These are phyloP conservation scores for Drosophila paulistorum DNA, from an alignment of 1,140 invertebrate species.

Conservation along the genomic window DNA sequence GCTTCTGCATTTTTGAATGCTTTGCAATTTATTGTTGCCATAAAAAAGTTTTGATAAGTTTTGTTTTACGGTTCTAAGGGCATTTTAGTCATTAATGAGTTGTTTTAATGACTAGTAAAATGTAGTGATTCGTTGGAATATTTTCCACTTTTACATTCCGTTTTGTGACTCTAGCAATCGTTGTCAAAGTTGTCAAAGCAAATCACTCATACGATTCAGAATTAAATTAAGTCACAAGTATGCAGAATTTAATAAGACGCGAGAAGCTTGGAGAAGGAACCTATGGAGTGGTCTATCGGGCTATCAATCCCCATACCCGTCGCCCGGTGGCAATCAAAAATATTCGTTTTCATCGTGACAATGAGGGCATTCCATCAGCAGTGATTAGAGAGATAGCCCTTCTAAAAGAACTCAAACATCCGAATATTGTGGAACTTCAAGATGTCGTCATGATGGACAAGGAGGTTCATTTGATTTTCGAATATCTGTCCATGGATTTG, in stretches of 20 bases:
- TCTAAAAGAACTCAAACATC: conserved; percentile 93
- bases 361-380: conserved; percentile 85
- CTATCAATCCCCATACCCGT: conserved; percentile 92
- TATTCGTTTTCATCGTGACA: conserved; percentile 96
- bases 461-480: conserved; percentile 83
- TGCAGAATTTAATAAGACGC: not conserved
- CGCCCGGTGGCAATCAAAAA: conserved; percentile 98
- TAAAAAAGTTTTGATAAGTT: not conserved
- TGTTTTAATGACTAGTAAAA: too few species aligned
- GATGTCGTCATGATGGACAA: conserved; percentile 95
- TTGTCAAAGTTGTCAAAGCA: not conserved
- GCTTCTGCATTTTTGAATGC: conserved; percentile 31
- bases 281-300: conserved; percentile 21
- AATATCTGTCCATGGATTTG: conserved; percentile 97
- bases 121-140: not conserved
- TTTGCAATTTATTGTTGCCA: conserved; percentile 11
- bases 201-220: not conserved
- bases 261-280: conserved; percentile 23
- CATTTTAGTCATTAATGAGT: not conserved
- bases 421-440: conserved; percentile 93
- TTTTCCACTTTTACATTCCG: not conserved
- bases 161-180: not conserved
- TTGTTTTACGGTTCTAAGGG: not conserved
- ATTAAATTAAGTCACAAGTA: not conserved
- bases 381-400: conserved; percentile 91